Conservation (phyloP, 2,113 vertebrate genomes). For the Prunella himalayana region DNA sequence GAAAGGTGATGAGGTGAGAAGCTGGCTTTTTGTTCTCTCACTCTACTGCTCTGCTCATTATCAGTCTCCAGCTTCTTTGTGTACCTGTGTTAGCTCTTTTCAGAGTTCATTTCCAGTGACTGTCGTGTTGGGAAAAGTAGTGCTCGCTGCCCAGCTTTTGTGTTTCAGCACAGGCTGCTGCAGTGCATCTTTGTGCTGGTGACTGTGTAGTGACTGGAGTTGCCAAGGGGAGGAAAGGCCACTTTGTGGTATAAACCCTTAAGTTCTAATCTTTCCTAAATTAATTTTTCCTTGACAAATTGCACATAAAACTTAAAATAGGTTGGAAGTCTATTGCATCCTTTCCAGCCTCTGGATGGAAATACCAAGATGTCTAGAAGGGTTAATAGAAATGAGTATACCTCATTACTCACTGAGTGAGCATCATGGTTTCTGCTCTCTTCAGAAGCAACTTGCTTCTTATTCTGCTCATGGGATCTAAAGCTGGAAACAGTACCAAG, state of each 20-base stretch:
- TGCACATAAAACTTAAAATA: background rate
- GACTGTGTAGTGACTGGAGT: background rate
- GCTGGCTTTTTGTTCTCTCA: background rate
- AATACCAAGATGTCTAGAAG: background rate
- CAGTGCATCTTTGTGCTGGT: background rate
- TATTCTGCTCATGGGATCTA: background rate
- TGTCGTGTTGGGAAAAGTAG: background rate
- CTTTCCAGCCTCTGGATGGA: background rate
- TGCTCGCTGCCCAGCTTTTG: background rate
- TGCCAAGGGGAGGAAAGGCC: background rate
- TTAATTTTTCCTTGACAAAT: background rate
- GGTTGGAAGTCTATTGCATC: background rate
- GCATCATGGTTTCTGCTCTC: background rate
- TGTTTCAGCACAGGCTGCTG: background rate
- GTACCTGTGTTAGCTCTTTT: background rate
- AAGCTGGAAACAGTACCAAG: background rate
- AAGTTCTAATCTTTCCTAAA: background rate
- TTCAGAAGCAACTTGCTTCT: background rate
- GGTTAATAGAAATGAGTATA: background rate
- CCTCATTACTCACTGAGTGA: background rate
- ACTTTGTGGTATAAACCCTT: background rate
- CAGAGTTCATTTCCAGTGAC: background rate
- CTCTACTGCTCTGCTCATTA: background rate
- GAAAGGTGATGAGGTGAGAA: background rate
- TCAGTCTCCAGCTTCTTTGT: background rate